Evolutionary conservation across 2,113 vertebrate species (phyloP), one percentile per base, ranked within the genome.

Genomic region (Merops nubicus): DNA sequence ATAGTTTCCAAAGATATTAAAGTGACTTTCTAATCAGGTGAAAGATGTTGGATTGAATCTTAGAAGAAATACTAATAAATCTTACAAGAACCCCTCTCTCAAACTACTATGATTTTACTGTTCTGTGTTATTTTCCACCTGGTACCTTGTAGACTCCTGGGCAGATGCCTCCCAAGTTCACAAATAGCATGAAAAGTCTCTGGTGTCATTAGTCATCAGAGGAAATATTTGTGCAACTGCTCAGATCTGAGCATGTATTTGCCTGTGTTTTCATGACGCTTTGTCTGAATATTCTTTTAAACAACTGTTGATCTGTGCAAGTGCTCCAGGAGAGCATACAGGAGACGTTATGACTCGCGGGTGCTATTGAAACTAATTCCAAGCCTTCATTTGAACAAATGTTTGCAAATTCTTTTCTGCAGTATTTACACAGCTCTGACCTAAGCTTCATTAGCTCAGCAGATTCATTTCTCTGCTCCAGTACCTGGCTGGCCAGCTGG

Each of bases 391-490:
- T 59, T 88, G 90, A 86, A 78, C 90, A 91, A 96, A 93, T 91
- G 92, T 96, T 96, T 96, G 85, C 85, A 84, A 85, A 86, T 92
- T 93, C 85, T 89, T 88, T 53, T 20, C 64, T 68, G 5, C 62
- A 48, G 60, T 86, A 50, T 94, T 93, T 84, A 54, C 92, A 79
- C 79, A 78, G 47, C 13, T 62, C 88, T 60, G 85, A 63, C 69
- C 90, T 28, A 20, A 93, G 90, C 95, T 75, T 67, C 88, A 38
- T 94, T 75, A 95, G 92, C 93, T 93, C 95, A 78, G 91, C 88
- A 91, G 83, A 72, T 81, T 91, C 43, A 50, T 89, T 92, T 93
- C 85, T 88, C 60, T 94, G 90, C 90, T 86, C 83, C 60, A 23
- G 3, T 19, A 40, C 78, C 75, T 73, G 2, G 0, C 90, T 93